These are phyloP conservation scores for Callyntrura sp. DNA, from an alignment of 2,888 invertebrate species.

Conservation along the genomic window DNA sequence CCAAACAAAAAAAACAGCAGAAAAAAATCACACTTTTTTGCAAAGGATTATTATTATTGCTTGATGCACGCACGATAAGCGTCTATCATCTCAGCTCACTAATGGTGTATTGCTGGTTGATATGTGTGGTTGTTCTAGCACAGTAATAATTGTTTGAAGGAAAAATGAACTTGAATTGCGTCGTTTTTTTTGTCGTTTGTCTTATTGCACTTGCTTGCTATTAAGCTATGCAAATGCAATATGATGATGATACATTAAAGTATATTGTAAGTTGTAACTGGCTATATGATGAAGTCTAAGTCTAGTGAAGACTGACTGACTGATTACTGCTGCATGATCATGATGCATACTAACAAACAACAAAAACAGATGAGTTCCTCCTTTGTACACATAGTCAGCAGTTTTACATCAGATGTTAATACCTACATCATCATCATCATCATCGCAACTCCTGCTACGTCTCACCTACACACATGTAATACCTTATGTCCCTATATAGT, in stretches of 20 bases:
- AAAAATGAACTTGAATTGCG: conserved; percentile 62
- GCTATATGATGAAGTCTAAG: conserved; percentile 24
- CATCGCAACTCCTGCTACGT: too few species aligned
- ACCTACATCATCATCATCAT: background rate
- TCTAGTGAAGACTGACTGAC: conserved; percentile 46
- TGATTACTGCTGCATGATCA: conserved; percentile 27
- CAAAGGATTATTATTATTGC: background rate
- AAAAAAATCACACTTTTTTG: conserved; percentile 5
- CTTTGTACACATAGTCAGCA: conserved; percentile 46
- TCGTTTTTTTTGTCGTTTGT: conserved; percentile 24
- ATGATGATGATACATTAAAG: background rate
- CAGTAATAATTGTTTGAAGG: conserved; percentile 36
- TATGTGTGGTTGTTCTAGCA: background rate
- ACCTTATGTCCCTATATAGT: too few species aligned
- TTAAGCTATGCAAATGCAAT: conserved; percentile 1
- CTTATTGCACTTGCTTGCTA: background rate
- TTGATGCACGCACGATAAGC: background rate
- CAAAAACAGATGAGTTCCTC: conserved; percentile 44
- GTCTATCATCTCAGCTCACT: background rate
- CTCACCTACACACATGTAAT: too few species aligned
- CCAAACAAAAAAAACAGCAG: background rate
- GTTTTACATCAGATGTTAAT: conserved; percentile 24
- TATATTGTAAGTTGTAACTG: too few species aligned
- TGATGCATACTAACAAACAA: conserved; percentile 43
- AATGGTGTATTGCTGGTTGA: background rate